phyloP scores from a whole-genome alignment of 2,113 vertebrate genomes.

The Laterallus jamaicensis region DNA sequence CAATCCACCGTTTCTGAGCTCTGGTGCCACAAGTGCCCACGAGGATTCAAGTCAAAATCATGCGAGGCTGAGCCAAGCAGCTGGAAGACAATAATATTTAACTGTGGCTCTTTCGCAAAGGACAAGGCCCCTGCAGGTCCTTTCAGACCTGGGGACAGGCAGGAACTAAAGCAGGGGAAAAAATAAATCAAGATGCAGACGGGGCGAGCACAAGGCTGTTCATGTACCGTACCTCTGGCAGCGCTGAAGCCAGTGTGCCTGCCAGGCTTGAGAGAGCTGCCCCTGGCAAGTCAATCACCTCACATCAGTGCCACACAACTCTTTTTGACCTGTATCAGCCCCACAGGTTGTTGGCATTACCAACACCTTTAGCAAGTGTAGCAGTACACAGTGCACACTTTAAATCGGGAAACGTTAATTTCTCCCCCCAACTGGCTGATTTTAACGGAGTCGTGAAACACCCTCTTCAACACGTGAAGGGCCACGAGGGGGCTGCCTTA shows the following conservation, averaged over 20 bases:
- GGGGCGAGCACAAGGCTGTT: fast-evolving
- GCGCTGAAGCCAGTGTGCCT: fast-evolving
- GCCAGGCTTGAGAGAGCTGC: neutral
- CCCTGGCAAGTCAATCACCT: too few species aligned
- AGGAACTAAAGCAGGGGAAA: neutral
- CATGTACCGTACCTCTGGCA: fast-evolving
- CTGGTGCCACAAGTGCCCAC: fast-evolving
- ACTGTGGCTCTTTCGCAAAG: neutral
- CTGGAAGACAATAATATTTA: neutral
- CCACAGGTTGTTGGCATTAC: neutral
- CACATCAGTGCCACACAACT: neutral
- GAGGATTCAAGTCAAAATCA: neutral
- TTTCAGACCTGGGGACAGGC: neutral
- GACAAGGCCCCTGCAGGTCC: neutral
- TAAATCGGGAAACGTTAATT: neutral
- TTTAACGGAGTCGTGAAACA: neutral
- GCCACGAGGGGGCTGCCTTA: slow-evolving; percentile 31
- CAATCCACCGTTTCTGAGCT: fast-evolving
- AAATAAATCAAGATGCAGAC: neutral
- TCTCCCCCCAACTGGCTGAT: neutral
- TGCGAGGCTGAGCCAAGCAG: neutral
- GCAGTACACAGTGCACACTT: neutral
- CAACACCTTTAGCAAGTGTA: neutral
- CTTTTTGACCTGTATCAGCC: neutral
- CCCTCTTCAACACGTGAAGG: neutral